Conservation (phyloP, 2,113 vertebrate genomes). For the Ptilonorhynchus violaceus region DNA sequence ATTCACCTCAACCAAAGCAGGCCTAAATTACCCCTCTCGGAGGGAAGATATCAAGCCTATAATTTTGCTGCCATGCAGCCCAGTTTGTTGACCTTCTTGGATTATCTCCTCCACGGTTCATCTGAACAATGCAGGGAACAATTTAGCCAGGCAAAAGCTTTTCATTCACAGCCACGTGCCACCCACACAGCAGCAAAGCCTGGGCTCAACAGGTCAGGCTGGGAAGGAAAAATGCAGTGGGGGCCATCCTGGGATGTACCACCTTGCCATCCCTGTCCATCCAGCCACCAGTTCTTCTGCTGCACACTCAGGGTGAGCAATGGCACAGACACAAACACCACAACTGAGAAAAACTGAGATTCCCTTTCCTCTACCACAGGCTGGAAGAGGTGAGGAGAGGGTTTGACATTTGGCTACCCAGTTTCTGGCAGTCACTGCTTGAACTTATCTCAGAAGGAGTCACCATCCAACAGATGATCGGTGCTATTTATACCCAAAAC, state of each 20-base stretch:
- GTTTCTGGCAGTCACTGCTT: not conserved
- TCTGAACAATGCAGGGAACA: not conserved
- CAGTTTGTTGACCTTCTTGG: not conserved
- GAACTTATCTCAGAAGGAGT: not conserved
- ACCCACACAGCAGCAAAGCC: not conserved
- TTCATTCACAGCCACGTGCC: not conserved
- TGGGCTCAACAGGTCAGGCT: not conserved
- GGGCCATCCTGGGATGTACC: not conserved
- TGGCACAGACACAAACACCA: fast-evolving
- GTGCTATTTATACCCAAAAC: not conserved
- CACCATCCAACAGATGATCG: not conserved
- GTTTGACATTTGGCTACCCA: not conserved
- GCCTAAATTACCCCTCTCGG: not conserved
- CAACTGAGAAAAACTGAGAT: not conserved
- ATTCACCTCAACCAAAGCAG: not conserved
- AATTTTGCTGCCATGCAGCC: not conserved
- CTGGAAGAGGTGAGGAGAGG: not conserved
- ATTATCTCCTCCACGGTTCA: not conserved
- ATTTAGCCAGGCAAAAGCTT: not conserved
- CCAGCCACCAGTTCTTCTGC: not conserved
- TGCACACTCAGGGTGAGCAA: fast-evolving
- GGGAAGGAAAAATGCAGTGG: not conserved
- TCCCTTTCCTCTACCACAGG: not conserved
- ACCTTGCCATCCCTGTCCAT: not conserved
- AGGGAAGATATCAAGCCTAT: not conserved